Percentiles rank a stretch among this genome's conserved stretches.
Conservation (phyloP, 2,888 invertebrate species). For the Ornithoptera alexandrae region DNA sequence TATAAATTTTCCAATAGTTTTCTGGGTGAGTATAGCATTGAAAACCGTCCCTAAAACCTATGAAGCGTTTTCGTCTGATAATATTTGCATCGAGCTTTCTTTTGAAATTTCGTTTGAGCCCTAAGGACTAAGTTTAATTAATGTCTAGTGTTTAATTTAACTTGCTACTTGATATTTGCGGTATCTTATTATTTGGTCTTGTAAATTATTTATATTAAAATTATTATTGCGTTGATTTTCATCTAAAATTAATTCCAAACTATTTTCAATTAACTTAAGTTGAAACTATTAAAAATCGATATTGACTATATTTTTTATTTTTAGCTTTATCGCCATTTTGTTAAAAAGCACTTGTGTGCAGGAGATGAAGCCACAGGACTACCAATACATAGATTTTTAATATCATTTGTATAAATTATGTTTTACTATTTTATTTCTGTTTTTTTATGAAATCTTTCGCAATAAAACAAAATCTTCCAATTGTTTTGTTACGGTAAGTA, state of each 20-base stretch:
- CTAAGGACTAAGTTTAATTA: conserved; percentile 77
- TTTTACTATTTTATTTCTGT: too few species aligned
- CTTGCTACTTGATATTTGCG: conserved; percentile 43
- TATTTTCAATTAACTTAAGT: conserved; percentile 16
- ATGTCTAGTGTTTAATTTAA: conserved; percentile 70
- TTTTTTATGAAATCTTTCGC: too few species aligned
- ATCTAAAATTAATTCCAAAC: conserved; percentile 23
- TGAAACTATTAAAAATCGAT: background rate
- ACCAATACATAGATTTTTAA: too few species aligned
- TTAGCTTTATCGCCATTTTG: background rate
- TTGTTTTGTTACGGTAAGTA: too few species aligned
- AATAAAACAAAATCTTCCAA: too few species aligned
- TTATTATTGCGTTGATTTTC: conserved; percentile 4
- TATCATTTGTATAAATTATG: too few species aligned
- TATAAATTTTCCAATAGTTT: too few species aligned
- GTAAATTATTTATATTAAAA: conserved; percentile 22
- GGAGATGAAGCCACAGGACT: too few species aligned
- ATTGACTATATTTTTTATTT: background rate
- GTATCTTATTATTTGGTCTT: conserved; percentile 4
- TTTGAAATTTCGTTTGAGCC: conserved; percentile 64
- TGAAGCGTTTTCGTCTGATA: background rate
- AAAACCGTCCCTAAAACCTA: background rate
- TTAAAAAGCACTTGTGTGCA: too few species aligned
- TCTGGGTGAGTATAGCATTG: background rate
- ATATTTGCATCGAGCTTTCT: conserved; percentile 50